Conservation (phyloP, 2,113 vertebrate genomes). For the Mixornis gularis region DNA sequence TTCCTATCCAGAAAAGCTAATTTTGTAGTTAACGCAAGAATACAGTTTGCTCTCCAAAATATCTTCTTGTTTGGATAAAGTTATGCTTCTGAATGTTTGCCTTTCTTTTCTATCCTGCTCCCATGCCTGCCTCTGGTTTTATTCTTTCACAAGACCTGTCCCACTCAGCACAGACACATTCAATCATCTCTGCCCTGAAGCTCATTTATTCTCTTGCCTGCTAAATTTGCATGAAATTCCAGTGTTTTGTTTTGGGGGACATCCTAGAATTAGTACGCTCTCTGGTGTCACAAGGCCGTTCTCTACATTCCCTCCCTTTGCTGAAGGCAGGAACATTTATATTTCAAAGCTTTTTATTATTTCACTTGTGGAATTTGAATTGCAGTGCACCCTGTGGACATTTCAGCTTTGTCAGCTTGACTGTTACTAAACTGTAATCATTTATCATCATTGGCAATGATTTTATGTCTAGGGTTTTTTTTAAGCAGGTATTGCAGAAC, state of each 20-base stretch:
- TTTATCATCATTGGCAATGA: conserved; percentile 27
- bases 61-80: background rate
- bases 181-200: background rate
- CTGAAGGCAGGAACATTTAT: background rate
- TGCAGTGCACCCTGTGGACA: background rate
- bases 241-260: background rate
- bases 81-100: background rate
- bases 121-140: background rate
- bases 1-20: background rate
- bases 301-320: background rate
- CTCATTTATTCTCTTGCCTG: background rate
- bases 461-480: background rate
- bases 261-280: background rate
- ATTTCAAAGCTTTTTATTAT: conserved; percentile 27
- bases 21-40: background rate
- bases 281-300: background rate
- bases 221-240: background rate
- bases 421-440: conserved; percentile 22
- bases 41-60: background rate
- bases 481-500: background rate
- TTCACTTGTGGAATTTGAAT: conserved; percentile 11
- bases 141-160: background rate
- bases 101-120: background rate
- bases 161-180: background rate
- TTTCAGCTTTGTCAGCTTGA: conserved; percentile 41